phyloP scores from a whole-genome alignment of 64 coral and sea anemone species.

The Orbicella faveolata region DNA sequence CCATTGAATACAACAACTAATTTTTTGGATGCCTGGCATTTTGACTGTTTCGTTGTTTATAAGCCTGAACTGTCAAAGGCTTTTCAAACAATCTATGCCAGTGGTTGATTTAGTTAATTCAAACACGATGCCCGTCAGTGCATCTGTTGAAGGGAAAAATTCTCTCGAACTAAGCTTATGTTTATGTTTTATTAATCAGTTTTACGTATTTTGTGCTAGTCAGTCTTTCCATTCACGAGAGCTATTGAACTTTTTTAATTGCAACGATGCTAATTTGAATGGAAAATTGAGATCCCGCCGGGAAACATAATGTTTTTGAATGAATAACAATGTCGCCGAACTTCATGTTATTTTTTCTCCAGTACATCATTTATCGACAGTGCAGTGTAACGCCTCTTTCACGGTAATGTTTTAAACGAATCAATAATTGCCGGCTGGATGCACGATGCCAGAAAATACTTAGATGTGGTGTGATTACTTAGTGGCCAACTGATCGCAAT shows the following conservation, averaged over 20 bases:
- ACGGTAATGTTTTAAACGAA: conserved; percentile 13
- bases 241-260: background rate
- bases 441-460: background rate
- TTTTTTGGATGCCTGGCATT: background rate
- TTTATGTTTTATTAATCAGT: conserved; percentile 6
- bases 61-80: background rate
- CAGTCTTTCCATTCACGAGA: background rate
- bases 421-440: background rate
- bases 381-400: background rate
- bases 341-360: background rate
- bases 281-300: conserved; percentile 22
- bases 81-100: background rate
- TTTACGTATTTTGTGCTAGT: background rate
- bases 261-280: background rate
- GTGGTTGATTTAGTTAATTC: background rate
- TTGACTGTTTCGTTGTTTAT: background rate
- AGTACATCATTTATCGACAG: background rate
- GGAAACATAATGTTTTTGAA: conserved; percentile 12
- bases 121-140: background rate
- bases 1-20: no score
- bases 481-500: background rate
- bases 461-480: background rate
- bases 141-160: background rate
- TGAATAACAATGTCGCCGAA: background rate
- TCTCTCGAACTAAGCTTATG: background rate